Conservation (phyloP, 92 coral and sea anemone genomes). For the Porites cylindrica region DNA sequence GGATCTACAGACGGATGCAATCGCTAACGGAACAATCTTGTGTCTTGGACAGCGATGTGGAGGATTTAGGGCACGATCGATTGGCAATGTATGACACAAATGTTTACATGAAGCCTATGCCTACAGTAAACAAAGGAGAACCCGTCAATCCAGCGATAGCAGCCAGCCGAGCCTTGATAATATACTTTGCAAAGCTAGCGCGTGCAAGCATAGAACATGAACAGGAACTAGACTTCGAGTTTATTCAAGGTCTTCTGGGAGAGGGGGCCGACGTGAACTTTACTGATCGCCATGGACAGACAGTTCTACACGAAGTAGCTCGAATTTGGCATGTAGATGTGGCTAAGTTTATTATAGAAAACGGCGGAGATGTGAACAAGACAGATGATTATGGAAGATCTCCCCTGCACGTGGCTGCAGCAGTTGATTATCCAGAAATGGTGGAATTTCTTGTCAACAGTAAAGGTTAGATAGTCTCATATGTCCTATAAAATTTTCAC, state of each 20-base stretch:
- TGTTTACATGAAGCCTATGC: constrained; percentile 74
- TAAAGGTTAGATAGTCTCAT: constrained; percentile 64
- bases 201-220: constrained; percentile 72
- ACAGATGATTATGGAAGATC: constrained; percentile 90
- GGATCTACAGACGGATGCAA: not conserved
- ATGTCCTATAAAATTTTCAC: not conserved
- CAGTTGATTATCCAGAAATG: constrained; percentile 99
- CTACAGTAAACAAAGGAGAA: constrained; percentile 46
- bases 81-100: constrained; percentile 66
- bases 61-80: constrained; percentile 68
- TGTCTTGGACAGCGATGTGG: constrained; percentile 94
- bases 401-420: constrained; percentile 95
- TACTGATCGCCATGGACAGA: constrained; percentile 93
- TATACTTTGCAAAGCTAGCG: constrained; percentile 96
- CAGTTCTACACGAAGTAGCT: constrained; percentile 93
- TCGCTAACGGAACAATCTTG: constrained; percentile 18
- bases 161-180: constrained; percentile 87
- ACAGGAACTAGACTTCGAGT: constrained; percentile 90
- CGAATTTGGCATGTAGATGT: constrained; percentile 98
- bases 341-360: constrained; percentile 87
- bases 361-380: constrained; percentile 90
- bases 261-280: constrained; percentile 97
- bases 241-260: constrained; percentile 71
- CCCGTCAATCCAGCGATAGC: constrained; percentile 59
- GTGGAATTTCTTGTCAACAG: constrained; percentile 82